These are phyloP conservation scores for Tolmerus cingulatus DNA, from an alignment of 2,888 invertebrate genomes.

Conservation along the genomic window DNA sequence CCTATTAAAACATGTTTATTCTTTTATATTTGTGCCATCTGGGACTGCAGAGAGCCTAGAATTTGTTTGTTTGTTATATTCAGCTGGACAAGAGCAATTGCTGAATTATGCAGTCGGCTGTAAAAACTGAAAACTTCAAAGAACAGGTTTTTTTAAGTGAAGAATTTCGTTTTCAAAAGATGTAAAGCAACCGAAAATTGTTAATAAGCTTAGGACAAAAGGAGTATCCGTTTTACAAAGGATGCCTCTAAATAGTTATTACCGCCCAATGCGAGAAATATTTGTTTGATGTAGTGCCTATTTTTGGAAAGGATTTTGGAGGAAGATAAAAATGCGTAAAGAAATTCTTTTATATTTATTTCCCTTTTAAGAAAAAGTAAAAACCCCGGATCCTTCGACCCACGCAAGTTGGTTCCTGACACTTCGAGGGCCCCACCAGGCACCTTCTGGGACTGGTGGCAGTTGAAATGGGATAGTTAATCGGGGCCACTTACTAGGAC, in stretches of 20 bases:
- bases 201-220: too few species aligned
- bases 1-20: too few species aligned
- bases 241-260: not conserved
- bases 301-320: not conserved
- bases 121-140: too few species aligned
- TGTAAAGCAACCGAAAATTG: too few species aligned
- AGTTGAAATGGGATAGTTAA: not conserved
- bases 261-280: not conserved
- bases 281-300: not conserved
- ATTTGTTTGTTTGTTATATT: too few species aligned
- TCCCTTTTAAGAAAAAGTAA: not conserved
- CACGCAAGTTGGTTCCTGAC: not conserved
- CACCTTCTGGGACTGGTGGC: not conserved
- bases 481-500: not conserved
- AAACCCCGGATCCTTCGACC: not conserved
- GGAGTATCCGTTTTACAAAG: too few species aligned
- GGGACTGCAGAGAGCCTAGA: too few species aligned
- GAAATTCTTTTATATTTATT: not conserved
- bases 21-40: too few species aligned
- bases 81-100: too few species aligned
- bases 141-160: too few species aligned
- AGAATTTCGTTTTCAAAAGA: too few species aligned
- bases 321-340: not conserved
- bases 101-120: too few species aligned
- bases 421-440: not conserved